Conservation (phyloP, 2,888 invertebrate species). For the Mechanitis messenoides region DNA sequence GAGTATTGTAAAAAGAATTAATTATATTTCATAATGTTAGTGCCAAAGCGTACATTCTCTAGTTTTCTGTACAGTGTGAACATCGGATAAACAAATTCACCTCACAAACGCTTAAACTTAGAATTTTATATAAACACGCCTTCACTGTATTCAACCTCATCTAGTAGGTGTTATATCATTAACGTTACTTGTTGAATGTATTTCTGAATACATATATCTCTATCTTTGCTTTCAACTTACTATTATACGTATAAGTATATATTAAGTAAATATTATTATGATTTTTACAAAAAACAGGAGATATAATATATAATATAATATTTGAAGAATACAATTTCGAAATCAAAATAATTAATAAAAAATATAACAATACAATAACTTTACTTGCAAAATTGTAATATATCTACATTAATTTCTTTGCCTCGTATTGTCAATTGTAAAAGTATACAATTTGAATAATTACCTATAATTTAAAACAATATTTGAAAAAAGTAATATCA, state of each 20-base stretch:
- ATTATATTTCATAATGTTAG: constrained; percentile 69
- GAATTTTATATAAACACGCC: constrained; percentile 37
- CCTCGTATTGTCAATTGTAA: too few species aligned
- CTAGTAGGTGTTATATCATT: constrained; percentile 11
- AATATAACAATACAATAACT: background rate
- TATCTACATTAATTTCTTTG: too few species aligned
- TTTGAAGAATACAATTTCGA: constrained; percentile 12
- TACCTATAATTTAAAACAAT: constrained; percentile 5
- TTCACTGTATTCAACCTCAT: constrained; percentile 10
- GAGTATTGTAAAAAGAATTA: constrained; percentile 57
- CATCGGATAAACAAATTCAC: constrained; percentile 16
- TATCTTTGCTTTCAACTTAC: background rate
- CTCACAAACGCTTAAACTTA: constrained; percentile 53
- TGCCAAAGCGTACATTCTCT: constrained; percentile 70
- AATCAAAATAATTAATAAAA: constrained; percentile 6
- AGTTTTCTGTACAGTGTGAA: constrained; percentile 50
- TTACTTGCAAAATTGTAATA: too few species aligned
- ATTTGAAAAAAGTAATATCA: background rate
- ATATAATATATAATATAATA: constrained; percentile 5
- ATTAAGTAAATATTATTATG: too few species aligned
- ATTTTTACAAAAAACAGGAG: too few species aligned
- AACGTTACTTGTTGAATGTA: constrained; percentile 5
- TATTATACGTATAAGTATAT: too few species aligned
- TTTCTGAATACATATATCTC: background rate
- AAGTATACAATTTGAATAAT: background rate